These are phyloP conservation scores for Myotis findleyi DNA, from an alignment of 2,797 vertebrate species.

Conservation along the genomic window DNA sequence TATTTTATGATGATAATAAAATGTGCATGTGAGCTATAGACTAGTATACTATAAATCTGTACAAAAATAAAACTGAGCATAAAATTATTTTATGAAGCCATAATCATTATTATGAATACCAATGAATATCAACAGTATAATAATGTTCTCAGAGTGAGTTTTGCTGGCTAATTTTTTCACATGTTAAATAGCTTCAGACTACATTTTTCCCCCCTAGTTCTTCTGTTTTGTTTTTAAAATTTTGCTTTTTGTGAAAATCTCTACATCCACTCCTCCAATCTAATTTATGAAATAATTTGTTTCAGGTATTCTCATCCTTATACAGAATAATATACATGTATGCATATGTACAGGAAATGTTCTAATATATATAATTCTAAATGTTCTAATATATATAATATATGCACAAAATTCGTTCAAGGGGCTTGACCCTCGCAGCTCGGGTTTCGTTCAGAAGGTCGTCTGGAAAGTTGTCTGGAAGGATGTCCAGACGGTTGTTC, in stretches of 20 bases:
- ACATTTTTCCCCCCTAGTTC: neutral
- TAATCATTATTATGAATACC: slow-evolving; percentile 5
- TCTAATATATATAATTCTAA: neutral
- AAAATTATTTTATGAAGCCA: slow-evolving; percentile 32
- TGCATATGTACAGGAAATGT: neutral
- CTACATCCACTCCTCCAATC: neutral
- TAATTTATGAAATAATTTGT: neutral
- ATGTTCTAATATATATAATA: too few relatives aligned
- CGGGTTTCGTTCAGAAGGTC: fast-evolving
- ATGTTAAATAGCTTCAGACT: neutral
- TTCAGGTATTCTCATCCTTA: neutral
- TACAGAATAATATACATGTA: neutral
- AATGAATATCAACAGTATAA: slow-evolving; percentile 11
- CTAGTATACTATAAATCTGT: neutral
- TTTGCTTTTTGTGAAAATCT: neutral
- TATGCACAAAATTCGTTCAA: too few relatives aligned
- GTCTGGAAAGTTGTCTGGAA: too few relatives aligned
- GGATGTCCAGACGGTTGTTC: too few relatives aligned
- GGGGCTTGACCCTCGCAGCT: too few relatives aligned
- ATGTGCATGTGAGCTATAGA: neutral
- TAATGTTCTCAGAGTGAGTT: neutral
- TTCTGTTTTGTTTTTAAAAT: neutral
- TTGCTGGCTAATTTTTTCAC: neutral
- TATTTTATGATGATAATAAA: neutral
- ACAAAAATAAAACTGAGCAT: slow-evolving; percentile 24